phyloP scores from a whole-genome alignment of 2,888 invertebrate species.

The Odontomyia ornata region DNA sequence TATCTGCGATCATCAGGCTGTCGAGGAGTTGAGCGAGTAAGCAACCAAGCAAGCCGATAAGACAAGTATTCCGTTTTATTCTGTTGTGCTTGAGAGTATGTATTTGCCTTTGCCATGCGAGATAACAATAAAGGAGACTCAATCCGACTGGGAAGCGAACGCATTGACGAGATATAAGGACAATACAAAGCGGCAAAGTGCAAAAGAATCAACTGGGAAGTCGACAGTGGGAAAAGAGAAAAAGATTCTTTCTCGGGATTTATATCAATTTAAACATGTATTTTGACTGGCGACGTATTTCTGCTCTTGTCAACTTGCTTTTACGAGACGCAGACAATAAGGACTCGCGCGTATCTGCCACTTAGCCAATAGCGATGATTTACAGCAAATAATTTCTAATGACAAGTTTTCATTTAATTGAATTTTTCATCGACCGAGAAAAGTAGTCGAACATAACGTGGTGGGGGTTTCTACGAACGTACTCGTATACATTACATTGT shows the following conservation, averaged over 20 bases:
- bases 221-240: not conserved
- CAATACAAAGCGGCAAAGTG: not conserved
- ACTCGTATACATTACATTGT: too few species aligned
- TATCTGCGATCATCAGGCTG: not conserved
- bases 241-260: not conserved
- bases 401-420: too few species aligned
- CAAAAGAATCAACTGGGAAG: not conserved
- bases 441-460: too few species aligned
- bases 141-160: not conserved
- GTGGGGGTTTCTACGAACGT: too few species aligned
- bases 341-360: too few species aligned
- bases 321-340: not conserved
- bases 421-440: too few species aligned
- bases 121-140: not conserved
- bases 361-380: too few species aligned
- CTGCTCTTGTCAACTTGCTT: not conserved
- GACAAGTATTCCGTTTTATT: not conserved
- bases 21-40: too few species aligned
- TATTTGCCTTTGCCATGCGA: not conserved
- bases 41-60: not conserved
- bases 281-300: constrained; percentile 6
- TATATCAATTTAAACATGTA: constrained; percentile 5
- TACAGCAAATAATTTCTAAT: too few species aligned
- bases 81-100: not conserved
- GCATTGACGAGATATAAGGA: not conserved